Conservation (phyloP, 2,888 invertebrate genomes). For the Aphidoletes aphidimyza region DNA sequence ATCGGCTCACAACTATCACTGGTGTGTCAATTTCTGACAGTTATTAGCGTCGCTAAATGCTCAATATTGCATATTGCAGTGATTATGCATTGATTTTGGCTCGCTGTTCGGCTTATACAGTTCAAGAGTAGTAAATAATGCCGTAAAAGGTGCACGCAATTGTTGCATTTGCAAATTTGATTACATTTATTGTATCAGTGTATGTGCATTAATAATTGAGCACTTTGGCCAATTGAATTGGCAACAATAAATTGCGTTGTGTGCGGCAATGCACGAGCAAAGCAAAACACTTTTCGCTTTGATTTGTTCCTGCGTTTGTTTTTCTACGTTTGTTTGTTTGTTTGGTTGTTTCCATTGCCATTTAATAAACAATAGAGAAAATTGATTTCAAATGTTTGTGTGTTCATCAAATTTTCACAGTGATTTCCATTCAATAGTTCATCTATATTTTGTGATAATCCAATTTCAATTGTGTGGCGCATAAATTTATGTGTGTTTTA, state of each 20-base stretch:
- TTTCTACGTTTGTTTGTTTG: neutral
- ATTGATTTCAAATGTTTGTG: neutral
- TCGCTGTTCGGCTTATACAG: neutral
- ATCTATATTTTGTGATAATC: neutral
- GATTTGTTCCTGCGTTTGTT: no score
- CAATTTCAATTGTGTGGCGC: slow-evolving; percentile 16
- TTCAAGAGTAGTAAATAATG: slow-evolving; percentile 4
- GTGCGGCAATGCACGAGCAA: no score
- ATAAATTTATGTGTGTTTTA: neutral
- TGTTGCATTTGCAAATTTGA: slow-evolving; percentile 16
- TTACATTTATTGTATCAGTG: slow-evolving; percentile 10
- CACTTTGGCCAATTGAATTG: neutral
- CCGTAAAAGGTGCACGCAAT: slow-evolving; percentile 10
- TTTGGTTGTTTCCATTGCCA: neutral
- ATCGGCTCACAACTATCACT: neutral
- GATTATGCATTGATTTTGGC: neutral
- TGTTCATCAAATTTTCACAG: neutral
- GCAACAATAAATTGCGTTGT: neutral
- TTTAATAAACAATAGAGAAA: neutral
- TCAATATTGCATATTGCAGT: neutral
- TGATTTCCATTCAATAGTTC: slow-evolving; percentile 7
- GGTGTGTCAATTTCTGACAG: slow-evolving; percentile 5
- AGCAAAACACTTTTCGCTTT: neutral
- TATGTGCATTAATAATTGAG: neutral
- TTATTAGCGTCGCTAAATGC: slow-evolving; percentile 2